Conservation (phyloP, 2,113 vertebrate species). For the Myotis davidii region DNA sequence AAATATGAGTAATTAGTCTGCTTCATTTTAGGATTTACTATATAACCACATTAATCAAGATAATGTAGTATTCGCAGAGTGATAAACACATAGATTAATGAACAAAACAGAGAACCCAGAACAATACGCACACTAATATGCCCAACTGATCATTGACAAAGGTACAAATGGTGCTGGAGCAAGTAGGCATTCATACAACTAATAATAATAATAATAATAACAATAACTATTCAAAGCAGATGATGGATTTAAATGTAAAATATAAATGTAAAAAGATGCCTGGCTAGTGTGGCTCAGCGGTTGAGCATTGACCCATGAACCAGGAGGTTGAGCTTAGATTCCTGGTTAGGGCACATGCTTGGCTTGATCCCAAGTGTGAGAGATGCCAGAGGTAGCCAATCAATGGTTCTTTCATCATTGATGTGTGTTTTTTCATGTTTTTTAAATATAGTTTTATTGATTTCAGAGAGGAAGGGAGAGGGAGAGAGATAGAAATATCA, state of each 20-base stretch:
- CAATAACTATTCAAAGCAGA: background rate
- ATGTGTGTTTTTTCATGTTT: no score
- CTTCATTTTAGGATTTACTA: background rate
- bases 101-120: background rate
- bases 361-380: no score
- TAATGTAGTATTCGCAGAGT: background rate
- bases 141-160: background rate
- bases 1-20: background rate
- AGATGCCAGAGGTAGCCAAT: no score
- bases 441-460: no score
- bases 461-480: no score
- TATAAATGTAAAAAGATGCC: background rate
- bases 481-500: no score
- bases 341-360: no score
- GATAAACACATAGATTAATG: background rate
- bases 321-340: no score
- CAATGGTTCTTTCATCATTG: no score
- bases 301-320: no score
- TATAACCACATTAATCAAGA: background rate
- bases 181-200: background rate
- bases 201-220: background rate
- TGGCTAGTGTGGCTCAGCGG: no score
- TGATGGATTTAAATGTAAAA: background rate
- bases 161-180: background rate
- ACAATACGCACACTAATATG: background rate